Evolutionary conservation across 2,113 vertebrate genomes (phyloP), one percentile per base, ranked within the genome.

Genomic region (Amazona vittata): DNA sequence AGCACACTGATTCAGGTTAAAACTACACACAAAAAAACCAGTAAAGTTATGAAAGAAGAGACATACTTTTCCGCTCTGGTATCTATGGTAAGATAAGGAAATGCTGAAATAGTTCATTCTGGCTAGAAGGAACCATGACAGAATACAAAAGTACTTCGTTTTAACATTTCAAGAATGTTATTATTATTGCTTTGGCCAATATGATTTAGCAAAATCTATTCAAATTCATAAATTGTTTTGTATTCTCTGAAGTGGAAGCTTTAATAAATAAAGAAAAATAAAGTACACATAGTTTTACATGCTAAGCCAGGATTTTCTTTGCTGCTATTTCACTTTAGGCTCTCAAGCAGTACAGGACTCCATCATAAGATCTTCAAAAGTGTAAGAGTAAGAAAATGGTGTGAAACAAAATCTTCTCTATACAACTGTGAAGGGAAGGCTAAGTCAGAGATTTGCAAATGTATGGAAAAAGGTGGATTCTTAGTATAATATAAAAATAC

Each of bases 251-350:
- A 49, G 3, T 46, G 2, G 6, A 86, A 70, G 4, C 2, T 71
- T 68, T n/a, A 46, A 2, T 59, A 88, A 90, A 53, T 14, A 44
- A 63, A 53, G 11, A 28, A 57, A 77, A 90, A 43, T 7, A 50
- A 84, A 46, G 19, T 4, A 37, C 1, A 2, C 2, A 2, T 2
- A 1, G 43, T 68, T 74, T 17, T 81, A 53, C 7, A 71, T 18
- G 24, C 9, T 68, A 64, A 46, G 5, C 17, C 39, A 80, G 17
- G 14, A 55, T 8, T 69, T 70, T 91, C 3, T 10, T 20, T 24
- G 50, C 13, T 77, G 33, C 29, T 74, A 3, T 87, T 83, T 31
- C 43, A 46, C 18, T 26, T 63, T 9, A 35, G 24, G 22, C 12
- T 57, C 50, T 57, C 24, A 35, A 84, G 16, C 1, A 57, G 20